Percentiles rank a stretch among this genome's conserved stretches.
These are phyloP conservation scores for Tretioscincus oriximinensis DNA, from an alignment of 2,113 vertebrate genomes.

Conservation along the genomic window DNA sequence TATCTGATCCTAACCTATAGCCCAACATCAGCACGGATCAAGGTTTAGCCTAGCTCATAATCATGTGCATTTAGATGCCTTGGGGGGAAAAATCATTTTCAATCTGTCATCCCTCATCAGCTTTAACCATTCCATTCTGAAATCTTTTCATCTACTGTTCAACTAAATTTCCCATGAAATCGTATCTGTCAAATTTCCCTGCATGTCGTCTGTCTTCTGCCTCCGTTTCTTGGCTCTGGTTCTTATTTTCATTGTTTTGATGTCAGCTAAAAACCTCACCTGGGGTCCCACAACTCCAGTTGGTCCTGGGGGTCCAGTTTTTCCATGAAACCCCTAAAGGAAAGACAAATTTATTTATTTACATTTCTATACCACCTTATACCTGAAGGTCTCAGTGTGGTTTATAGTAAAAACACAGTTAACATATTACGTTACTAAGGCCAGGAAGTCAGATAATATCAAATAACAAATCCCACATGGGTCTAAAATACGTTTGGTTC, in stretches of 20 bases:
- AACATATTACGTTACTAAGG: not conserved
- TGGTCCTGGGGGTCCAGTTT: slow-evolving; percentile 86
- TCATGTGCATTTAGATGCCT: not conserved
- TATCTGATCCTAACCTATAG: not conserved
- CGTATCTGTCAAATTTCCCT: not conserved
- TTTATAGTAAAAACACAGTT: no score
- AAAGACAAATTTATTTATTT: slow-evolving; percentile 10
- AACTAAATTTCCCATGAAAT: not conserved
- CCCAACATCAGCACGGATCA: not conserved
- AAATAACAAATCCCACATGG: not conserved
- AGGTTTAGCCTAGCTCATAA: no score
- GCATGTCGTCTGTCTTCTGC: not conserved
- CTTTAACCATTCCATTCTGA: not conserved
- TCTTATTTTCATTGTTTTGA: not conserved
- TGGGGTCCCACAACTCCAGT: slow-evolving; percentile 89
- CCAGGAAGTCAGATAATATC: not conserved
- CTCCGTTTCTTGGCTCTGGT: not conserved
- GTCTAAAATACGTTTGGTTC: not conserved
- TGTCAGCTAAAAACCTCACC: slow-evolving; percentile 63
- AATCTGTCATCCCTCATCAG: no score
- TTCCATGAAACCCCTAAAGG: slow-evolving; percentile 90
- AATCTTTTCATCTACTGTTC: not conserved
- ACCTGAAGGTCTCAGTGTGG: no score
- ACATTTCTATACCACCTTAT: no score
- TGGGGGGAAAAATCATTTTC: no score